Conservation (phyloP, 2,888 invertebrate genomes). For the Drosophila pseudotalamancana region DNA sequence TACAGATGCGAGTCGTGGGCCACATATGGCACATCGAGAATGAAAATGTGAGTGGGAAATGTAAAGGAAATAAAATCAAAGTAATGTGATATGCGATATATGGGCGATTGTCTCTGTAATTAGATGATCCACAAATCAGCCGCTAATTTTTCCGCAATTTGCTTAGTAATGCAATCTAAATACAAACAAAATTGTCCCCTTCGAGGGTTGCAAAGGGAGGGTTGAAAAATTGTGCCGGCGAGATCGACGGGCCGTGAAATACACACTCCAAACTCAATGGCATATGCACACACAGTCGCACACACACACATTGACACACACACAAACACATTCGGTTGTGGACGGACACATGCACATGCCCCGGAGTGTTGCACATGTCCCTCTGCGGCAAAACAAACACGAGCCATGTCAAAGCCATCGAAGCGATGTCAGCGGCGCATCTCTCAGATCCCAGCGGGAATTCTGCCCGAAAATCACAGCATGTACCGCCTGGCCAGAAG, state of each 20-base stretch:
- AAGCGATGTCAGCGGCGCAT: slow-evolving; percentile 63
- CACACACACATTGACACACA: neutral
- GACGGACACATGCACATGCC: too few species aligned
- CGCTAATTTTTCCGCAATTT: slow-evolving; percentile 85
- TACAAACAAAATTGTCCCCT: slow-evolving; percentile 72
- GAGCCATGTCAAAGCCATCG: slow-evolving; percentile 67
- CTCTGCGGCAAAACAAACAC: slow-evolving; percentile 77
- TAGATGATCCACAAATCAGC: slow-evolving; percentile 85
- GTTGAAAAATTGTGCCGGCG: slow-evolving; percentile 8
- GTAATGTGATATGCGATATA: slow-evolving; percentile 75
- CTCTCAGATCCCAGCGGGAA: slow-evolving; percentile 82
- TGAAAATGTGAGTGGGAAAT: slow-evolving; percentile 5
- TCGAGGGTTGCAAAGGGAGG: slow-evolving; percentile 38
- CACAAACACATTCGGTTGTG: too few species aligned
- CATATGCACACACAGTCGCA: slow-evolving; percentile 66
- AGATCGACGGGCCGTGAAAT: slow-evolving; percentile 75
- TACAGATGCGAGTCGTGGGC: slow-evolving; percentile 58
- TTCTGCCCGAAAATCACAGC: slow-evolving; percentile 79
- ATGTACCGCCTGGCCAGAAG: slow-evolving; percentile 28
- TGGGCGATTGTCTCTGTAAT: slow-evolving; percentile 73
- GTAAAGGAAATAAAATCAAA: slow-evolving; percentile 47
- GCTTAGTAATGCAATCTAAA: slow-evolving; percentile 84
- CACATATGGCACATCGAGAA: slow-evolving; percentile 57
- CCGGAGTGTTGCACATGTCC: slow-evolving; percentile 81
- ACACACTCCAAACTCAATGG: slow-evolving; percentile 72